These are phyloP conservation scores for Catalaphyllia jardinei DNA, from an alignment of 64 coral and sea anemone species.

Conservation along the genomic window DNA sequence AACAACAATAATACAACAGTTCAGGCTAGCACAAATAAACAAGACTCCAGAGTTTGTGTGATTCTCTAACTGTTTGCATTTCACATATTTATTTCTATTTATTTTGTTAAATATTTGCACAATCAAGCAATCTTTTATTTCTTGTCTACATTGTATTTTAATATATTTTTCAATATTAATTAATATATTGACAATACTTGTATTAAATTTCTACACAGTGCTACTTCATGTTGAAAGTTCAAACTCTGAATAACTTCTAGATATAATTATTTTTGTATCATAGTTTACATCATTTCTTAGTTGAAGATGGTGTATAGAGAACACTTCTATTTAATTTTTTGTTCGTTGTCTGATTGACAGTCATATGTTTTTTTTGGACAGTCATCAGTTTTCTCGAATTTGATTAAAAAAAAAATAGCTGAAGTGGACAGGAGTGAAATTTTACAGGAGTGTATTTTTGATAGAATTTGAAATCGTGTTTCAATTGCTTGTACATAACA, in stretches of 20 bases:
- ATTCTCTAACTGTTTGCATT: not conserved
- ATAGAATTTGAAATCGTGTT: no score
- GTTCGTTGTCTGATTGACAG: no score
- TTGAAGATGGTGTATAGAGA: no score
- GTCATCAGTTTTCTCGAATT: no score
- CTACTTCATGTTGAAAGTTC: not conserved
- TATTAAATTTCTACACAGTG: not conserved
- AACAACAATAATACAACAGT: slow-evolving; percentile 28
- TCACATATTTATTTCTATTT: not conserved
- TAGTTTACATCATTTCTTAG: no score
- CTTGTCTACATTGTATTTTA: not conserved
- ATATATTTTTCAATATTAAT: not conserved
- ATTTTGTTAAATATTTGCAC: not conserved
- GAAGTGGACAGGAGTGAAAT: no score
- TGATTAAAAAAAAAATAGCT: no score
- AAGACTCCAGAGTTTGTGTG: slow-evolving; percentile 41
- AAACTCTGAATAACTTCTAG: not conserved
- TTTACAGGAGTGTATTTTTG: no score
- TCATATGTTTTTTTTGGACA: no score
- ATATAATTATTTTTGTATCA: not conserved
- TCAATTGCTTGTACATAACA: no score
- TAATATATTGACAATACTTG: not conserved
- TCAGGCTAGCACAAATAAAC: slow-evolving; percentile 5
- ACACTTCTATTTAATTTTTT: no score
- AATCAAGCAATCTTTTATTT: no score